Evolutionary conservation across 2,888 invertebrate genomes (phyloP).

Genomic region (Leucania comma): DNA sequence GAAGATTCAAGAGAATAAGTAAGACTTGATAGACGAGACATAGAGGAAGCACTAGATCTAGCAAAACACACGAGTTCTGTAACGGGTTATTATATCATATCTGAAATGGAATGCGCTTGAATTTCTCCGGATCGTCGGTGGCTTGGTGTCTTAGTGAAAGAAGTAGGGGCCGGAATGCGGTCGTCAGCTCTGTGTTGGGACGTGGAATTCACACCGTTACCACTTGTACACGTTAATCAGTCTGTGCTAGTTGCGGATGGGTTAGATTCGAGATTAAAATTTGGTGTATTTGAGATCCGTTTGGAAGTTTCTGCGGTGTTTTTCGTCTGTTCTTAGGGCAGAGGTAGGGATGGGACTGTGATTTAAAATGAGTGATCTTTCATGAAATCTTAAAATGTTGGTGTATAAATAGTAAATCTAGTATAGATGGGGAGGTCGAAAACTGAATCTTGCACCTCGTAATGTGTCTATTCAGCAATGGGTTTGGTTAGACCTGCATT

Average conservation of each 20-base stretch:
- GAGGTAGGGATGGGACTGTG: neutral
- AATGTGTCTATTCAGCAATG: neutral
- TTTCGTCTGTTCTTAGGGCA: no score
- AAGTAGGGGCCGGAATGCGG: constrained; percentile 76
- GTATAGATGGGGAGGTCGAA: neutral
- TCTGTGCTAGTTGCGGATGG: constrained; percentile 50
- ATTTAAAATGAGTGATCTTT: neutral
- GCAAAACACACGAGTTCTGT: constrained; percentile 65
- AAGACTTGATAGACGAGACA: constrained; percentile 18
- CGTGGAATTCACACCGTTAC: constrained; percentile 69
- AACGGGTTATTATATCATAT: constrained; percentile 73
- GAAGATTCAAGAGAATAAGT: constrained; percentile 22
- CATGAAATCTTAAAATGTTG: neutral
- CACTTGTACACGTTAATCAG: constrained; percentile 65
- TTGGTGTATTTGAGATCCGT: neutral
- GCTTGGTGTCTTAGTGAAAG: constrained; percentile 71
- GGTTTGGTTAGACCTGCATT: neutral
- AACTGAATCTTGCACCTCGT: neutral
- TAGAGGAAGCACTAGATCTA: constrained; percentile 52
- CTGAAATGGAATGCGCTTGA: constrained; percentile 76
- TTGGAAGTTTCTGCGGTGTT: neutral
- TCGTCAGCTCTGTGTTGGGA: constrained; percentile 65
- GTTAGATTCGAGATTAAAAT: constrained; percentile 54
- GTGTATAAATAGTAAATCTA: neutral
- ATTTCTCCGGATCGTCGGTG: constrained; percentile 72